These are phyloP conservation scores for Diadumene lineata DNA, from an alignment of 92 coral and sea anemone species.

Conservation along the genomic window DNA sequence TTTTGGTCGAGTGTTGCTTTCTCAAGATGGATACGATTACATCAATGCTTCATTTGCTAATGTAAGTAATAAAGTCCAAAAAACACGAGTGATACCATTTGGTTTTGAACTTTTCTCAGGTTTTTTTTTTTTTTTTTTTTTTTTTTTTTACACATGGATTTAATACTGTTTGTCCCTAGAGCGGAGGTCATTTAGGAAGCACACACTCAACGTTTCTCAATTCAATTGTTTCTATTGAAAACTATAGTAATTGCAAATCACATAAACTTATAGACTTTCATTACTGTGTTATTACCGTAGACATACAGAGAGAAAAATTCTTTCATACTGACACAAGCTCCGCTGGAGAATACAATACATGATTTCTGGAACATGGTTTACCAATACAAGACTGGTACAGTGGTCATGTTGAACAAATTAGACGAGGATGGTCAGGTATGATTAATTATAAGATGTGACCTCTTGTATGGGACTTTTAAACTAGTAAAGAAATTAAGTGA, in stretches of 20 bases:
- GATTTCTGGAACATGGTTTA: slow-evolving; percentile 76
- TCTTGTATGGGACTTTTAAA: not conserved
- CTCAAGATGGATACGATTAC: slow-evolving; percentile 29
- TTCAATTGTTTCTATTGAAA: no score
- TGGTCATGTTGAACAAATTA: slow-evolving; percentile 67
- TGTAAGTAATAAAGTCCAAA: slow-evolving; percentile 36
- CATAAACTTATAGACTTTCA: no score
- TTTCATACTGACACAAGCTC: slow-evolving; percentile 74
- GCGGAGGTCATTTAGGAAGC: no score
- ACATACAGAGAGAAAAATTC: slow-evolving; percentile 47
- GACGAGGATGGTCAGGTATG: slow-evolving; percentile 56
- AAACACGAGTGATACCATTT: not conserved
- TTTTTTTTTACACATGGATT: no score
- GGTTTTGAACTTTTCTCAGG: no score
- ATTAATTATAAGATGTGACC: not conserved
- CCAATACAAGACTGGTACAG: slow-evolving; percentile 57
- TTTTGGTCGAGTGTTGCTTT: slow-evolving; percentile 47
- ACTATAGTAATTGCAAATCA: no score
- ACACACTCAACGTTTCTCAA: no score
- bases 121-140: no score
- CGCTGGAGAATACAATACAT: slow-evolving; percentile 46
- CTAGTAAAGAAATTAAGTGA: no score
- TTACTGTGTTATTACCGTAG: not conserved
- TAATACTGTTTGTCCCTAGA: no score
- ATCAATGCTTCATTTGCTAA: slow-evolving; percentile 69